Evolutionary conservation across 2,888 invertebrate genomes (phyloP).

Genomic region (Drosophila cognata): DNA sequence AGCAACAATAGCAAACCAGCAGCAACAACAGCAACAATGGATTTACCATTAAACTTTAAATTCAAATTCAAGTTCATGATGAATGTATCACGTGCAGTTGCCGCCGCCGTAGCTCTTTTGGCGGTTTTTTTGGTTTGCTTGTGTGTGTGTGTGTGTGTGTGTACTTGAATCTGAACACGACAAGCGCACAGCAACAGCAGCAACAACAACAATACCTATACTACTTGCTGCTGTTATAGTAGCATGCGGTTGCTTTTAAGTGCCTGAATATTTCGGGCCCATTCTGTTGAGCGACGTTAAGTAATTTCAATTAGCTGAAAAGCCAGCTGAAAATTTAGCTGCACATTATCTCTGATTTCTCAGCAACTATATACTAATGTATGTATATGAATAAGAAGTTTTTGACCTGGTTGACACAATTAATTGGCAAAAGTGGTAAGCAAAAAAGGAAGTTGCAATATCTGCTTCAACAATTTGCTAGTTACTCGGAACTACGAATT

Average conservation of each 20-base stretch:
- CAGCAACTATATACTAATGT: not conserved
- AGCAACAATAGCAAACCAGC: constrained; percentile 17
- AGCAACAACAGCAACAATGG: constrained; percentile 56
- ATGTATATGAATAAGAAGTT: not conserved
- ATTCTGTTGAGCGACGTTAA: constrained; percentile 29
- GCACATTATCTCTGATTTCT: not conserved
- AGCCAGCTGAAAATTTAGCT: constrained; percentile 7
- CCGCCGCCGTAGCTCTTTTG: constrained; percentile 50
- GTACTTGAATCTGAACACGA: constrained; percentile 59
- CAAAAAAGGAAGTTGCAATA: not conserved
- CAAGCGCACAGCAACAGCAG: constrained; percentile 19
- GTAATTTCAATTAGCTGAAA: constrained; percentile 25
- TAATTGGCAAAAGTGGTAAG: not conserved
- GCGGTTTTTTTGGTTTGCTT: constrained; percentile 42
- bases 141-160: constrained; percentile 26
- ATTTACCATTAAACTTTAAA: constrained; percentile 80
- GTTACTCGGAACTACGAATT: not conserved
- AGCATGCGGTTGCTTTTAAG: constrained; percentile 61
- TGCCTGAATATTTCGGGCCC: constrained; percentile 39
- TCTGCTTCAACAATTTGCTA: not conserved
- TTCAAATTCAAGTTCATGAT: constrained; percentile 82
- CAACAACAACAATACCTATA: constrained; percentile 8
- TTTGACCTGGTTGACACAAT: not conserved
- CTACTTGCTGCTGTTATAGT: constrained; percentile 28
- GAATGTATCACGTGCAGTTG: constrained; percentile 78